Percentiles rank a stretch among this genome's conserved stretches.
phyloP scores from a whole-genome alignment of 1,140 invertebrate species.

The Episyrphus balteatus region DNA sequence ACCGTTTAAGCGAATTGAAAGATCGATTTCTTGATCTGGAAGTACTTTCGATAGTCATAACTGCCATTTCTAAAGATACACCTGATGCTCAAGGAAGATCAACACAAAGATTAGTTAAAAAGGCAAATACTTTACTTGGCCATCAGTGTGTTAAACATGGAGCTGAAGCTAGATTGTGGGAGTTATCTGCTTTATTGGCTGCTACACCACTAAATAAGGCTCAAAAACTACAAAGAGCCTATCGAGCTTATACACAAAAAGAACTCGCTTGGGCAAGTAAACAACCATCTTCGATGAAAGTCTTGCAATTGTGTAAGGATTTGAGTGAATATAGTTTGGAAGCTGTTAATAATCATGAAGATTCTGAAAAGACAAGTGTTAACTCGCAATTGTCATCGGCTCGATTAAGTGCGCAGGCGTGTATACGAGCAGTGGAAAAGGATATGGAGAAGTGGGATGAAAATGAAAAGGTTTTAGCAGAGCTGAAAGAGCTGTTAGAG shows the following conservation, averaged over 20 bases:
- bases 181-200: conserved; percentile 64
- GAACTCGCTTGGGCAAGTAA: conserved; percentile 47
- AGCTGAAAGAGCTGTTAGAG: background rate
- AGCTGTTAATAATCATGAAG: conserved; percentile 23
- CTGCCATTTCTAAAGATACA: conserved; percentile 54
- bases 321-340: conserved; percentile 36
- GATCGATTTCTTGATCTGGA: conserved; percentile 67
- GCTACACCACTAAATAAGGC: conserved; percentile 45
- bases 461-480: conserved; percentile 2
- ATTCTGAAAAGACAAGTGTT: conserved; percentile 22
- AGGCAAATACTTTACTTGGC: conserved; percentile 66
- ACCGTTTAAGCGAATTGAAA: conserved; percentile 74
- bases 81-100: conserved; percentile 41
- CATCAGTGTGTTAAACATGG: conserved; percentile 58
- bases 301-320: conserved; percentile 39
- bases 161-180: conserved; percentile 64
- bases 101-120: conserved; percentile 41
- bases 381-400: conserved; percentile 48
- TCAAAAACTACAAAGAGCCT: conserved; percentile 52
- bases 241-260: conserved; percentile 45
- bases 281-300: conserved; percentile 36
- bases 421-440: conserved; percentile 10
- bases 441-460: conserved; percentile 5
- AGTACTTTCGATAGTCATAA: conserved; percentile 63
- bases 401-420: conserved; percentile 44